phyloP scores from a whole-genome alignment of 2,113 vertebrate genomes.

The Neotoma lepida region DNA sequence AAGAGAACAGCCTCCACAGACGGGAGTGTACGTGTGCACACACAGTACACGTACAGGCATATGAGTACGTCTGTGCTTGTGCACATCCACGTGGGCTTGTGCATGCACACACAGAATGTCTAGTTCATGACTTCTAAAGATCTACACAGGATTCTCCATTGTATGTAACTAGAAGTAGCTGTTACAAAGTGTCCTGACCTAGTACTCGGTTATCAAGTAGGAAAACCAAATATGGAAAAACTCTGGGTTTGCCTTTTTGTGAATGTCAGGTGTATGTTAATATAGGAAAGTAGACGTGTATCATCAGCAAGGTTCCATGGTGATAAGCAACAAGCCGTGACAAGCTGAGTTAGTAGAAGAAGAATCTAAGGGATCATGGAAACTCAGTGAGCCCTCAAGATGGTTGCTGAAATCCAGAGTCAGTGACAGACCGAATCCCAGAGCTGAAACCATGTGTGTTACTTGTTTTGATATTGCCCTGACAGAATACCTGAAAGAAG shows the following conservation, averaged over 20 bases:
- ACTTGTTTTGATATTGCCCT: not conserved
- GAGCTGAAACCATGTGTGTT: not conserved
- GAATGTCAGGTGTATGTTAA: not conserved
- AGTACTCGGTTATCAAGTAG: not conserved
- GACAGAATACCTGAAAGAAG: not conserved
- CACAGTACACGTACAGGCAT: not conserved
- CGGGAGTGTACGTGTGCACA: not conserved
- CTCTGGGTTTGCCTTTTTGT: not conserved
- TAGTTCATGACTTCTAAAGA: not conserved
- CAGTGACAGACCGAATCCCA: no score
- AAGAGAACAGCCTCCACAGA: not conserved
- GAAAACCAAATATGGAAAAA: not conserved
- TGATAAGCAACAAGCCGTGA: not conserved
- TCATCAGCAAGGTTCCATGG: not conserved
- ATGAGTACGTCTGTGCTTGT: not conserved
- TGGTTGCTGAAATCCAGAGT: not conserved
- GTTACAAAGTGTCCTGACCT: not conserved
- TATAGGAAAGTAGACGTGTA: not conserved
- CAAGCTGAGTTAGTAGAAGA: not conserved
- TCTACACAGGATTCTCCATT: not conserved
- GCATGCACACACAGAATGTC: fast-evolving
- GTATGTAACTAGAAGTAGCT: not conserved
- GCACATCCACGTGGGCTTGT: not conserved
- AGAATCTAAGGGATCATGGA: not conserved
- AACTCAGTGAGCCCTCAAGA: not conserved